Evolutionary conservation across 2,888 invertebrate genomes (phyloP).

Genomic region (Silvanus unidentatus): DNA sequence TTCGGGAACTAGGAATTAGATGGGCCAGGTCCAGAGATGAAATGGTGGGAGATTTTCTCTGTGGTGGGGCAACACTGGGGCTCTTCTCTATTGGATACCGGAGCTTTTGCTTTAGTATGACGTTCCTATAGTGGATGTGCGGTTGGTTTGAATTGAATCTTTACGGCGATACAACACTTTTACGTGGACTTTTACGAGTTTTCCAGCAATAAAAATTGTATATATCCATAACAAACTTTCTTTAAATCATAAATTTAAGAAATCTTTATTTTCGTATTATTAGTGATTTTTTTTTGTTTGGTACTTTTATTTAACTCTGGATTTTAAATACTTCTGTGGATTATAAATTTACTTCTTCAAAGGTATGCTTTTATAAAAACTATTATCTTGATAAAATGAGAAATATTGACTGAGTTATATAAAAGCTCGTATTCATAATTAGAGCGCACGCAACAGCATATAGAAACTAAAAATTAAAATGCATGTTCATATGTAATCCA

Average conservation of each 20-base stretch:
- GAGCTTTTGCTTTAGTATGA: conserved; percentile 23
- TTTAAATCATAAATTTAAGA: background rate
- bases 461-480: no score
- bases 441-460: no score
- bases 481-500: no score
- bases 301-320: background rate
- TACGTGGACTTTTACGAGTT: conserved; percentile 6
- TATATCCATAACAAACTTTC: no score
- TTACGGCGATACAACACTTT: conserved; percentile 10
- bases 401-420: no score
- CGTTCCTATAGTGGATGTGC: conserved; percentile 15
- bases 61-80: conserved; percentile 20
- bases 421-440: no score
- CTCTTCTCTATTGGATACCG: conserved; percentile 24
- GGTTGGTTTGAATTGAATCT: conserved; percentile 7
- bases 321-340: background rate
- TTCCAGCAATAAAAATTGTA: no score
- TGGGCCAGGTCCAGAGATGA: conserved; percentile 22
- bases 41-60: conserved; percentile 13
- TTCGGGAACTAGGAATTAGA: conserved; percentile 19
- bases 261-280: background rate
- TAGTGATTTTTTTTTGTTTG: background rate
- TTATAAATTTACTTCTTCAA: background rate
- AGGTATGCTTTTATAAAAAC: background rate
- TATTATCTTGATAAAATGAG: no score